Percentiles rank a stretch among this genome's conserved stretches.
Evolutionary conservation across 2,113 vertebrate species (phyloP).

Genomic region (Chrysemys picta): DNA sequence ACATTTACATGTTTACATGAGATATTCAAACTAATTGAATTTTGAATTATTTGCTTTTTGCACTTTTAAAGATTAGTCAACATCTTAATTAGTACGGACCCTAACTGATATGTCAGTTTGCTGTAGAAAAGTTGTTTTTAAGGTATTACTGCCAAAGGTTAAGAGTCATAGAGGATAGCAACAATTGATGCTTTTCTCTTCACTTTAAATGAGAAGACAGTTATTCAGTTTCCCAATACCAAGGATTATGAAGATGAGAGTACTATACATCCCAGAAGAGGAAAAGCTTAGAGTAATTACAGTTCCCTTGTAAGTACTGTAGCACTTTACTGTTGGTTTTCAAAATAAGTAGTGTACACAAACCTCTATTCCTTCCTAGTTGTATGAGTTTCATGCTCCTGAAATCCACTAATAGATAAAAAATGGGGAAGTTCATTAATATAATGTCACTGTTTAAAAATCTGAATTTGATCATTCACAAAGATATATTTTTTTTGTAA

Average conservation of each 20-base stretch:
- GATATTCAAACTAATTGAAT: neutral
- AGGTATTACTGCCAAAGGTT: conserved; percentile 14
- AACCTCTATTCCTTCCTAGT: conserved; percentile 32
- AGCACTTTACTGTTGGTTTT: conserved; percentile 64
- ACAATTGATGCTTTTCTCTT: conserved; percentile 69
- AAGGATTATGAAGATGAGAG: conserved; percentile 76
- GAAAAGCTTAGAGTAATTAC: conserved; percentile 76
- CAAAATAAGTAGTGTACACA: conserved; percentile 63
- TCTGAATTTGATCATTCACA: neutral
- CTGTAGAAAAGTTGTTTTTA: conserved; percentile 43
- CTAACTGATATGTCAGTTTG: neutral
- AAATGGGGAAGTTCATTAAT: neutral
- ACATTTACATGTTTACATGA: neutral
- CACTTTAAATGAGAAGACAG: conserved; percentile 69
- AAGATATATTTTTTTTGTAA: conserved; percentile 37
- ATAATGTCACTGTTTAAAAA: conserved; percentile 13
- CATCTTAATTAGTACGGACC: conserved; percentile 33
- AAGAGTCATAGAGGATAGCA: conserved; percentile 63
- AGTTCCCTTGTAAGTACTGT: conserved; percentile 60
- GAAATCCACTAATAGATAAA: conserved; percentile 33
- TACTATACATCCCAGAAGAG: conserved; percentile 57
- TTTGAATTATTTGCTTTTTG: neutral
- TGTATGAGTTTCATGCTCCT: neutral
- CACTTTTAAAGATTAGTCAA: neutral
- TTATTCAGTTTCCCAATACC: conserved; percentile 67